A percentile compares a stretch with the other conserved stretches of the same genome.
These are phyloP conservation scores for Saccostrea cuccullata DNA, from an alignment of 1,140 invertebrate species.

Conservation along the genomic window DNA sequence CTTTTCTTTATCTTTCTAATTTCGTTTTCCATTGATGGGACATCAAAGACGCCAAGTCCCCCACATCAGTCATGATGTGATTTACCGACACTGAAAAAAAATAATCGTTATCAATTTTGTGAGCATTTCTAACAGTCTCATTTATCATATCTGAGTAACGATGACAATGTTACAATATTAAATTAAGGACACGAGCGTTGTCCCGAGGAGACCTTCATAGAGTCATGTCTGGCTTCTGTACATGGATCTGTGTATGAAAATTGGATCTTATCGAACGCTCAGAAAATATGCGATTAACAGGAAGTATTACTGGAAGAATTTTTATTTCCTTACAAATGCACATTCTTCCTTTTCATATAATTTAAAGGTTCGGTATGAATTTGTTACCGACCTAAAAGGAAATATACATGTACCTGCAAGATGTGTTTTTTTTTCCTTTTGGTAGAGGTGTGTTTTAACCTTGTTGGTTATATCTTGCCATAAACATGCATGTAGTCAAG, in stretches of 20 bases:
- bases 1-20: background rate
- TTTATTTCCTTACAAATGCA: no score
- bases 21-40: background rate
- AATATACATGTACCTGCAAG: no score
- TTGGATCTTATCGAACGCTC: background rate
- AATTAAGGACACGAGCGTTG: background rate
- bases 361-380: no score
- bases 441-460: no score
- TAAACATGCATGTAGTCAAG: no score
- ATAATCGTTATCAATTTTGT: background rate
- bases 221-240: background rate
- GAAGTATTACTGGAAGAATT: no score
- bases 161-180: background rate
- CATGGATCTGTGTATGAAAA: background rate
- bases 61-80: background rate
- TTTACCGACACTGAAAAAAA: background rate
- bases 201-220: background rate
- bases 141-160: background rate
- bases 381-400: no score
- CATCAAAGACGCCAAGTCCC: background rate
- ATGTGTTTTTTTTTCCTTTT: no score
- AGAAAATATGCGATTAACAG: no score
- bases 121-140: background rate
- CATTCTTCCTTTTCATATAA: no score
- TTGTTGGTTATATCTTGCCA: no score